Evolutionary conservation across 1,140 invertebrate genomes (phyloP), one percentile per base, ranked within the genome.

Genomic region (Cylas formicarius): DNA sequence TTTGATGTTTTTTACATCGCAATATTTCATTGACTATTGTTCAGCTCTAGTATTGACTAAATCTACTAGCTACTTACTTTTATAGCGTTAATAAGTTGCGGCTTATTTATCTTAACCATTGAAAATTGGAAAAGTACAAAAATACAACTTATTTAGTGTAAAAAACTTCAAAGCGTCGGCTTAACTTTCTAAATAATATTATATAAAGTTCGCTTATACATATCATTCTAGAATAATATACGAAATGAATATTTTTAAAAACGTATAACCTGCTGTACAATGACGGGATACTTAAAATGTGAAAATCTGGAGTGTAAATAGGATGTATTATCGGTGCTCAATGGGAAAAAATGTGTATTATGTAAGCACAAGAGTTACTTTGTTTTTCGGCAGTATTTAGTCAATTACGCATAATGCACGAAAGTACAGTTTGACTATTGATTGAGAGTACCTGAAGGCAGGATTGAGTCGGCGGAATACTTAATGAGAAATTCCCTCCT

Each of bases 141-240:
- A n/a, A n/a, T n/a, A n/a, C n/a, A n/a, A n/a, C n/a, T 9, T 7
- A 18, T 29, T 41, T 31, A 29, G 19, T 41, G 38, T 41, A 29
- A 41, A 41, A 19, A 41, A 47, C 11, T 28, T 10, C 22, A 21
- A 41, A 44, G 22, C 32, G 37, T 9, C 14, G 47, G 46, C 29
- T 48, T 46, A 37, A 22, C 31, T 32, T 41, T 52, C 44, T 19
- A 53, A 45, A 44, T 49, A 43, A 43, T 22, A 36, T 37, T 20
- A n/a, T 24, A 47, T 45, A 51, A 57, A 49, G 46, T 52, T 52
- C 50, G 53, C 56, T 56, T 52, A 58, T 58, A 58, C 54, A 58
- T 58, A 58, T 58, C 54, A 56, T 56, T 53, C 32, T 58, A 58
- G 54, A 44, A 29, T 53, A 52, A 51, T 47, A 56, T 36, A 37